A percentile compares a stretch with the other conserved stretches of the same genome.
Evolutionary conservation across 2,888 invertebrate genomes (phyloP).

Genomic region (Caradrina kadenii): DNA sequence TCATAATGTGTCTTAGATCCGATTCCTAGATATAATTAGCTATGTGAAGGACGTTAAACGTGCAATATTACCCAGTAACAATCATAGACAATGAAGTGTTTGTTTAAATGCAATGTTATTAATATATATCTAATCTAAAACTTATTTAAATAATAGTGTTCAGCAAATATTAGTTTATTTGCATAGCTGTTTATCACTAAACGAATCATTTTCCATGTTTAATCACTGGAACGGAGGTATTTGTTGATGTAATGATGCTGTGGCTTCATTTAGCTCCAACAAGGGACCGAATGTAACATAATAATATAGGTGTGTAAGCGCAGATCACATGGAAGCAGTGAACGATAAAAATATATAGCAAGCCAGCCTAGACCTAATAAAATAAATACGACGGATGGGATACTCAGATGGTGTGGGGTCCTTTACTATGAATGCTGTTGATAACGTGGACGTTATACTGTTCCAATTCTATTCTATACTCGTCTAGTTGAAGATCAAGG

Average conservation of each 20-base stretch:
- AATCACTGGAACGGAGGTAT: conserved; percentile 18
- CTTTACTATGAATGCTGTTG: neutral
- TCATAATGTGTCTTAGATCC: conserved; percentile 16
- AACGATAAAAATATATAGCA: neutral
- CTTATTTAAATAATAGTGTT: conserved; percentile 10
- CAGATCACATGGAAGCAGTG: neutral
- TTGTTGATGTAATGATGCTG: conserved; percentile 6
- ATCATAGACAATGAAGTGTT: conserved; percentile 22
- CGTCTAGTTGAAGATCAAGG: too few species aligned
- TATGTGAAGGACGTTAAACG: neutral
- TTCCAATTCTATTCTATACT: too few species aligned
- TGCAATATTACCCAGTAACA: neutral
- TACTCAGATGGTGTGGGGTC: neutral
- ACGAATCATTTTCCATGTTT: conserved; percentile 45
- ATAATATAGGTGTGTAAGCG: neutral
- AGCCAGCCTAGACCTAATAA: neutral
- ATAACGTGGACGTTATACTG: too few species aligned
- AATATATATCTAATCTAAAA: conserved; percentile 34
- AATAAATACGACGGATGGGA: neutral
- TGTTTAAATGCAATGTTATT: conserved; percentile 17
- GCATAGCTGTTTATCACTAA: conserved; percentile 20
- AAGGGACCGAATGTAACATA: neutral
- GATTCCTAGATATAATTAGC: conserved; percentile 20
- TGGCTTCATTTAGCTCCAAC: conserved; percentile 15
- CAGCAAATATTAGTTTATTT: conserved; percentile 25